phyloP scores from a whole-genome alignment of 2,888 invertebrate species.

The Steinernema carpocapsae region DNA sequence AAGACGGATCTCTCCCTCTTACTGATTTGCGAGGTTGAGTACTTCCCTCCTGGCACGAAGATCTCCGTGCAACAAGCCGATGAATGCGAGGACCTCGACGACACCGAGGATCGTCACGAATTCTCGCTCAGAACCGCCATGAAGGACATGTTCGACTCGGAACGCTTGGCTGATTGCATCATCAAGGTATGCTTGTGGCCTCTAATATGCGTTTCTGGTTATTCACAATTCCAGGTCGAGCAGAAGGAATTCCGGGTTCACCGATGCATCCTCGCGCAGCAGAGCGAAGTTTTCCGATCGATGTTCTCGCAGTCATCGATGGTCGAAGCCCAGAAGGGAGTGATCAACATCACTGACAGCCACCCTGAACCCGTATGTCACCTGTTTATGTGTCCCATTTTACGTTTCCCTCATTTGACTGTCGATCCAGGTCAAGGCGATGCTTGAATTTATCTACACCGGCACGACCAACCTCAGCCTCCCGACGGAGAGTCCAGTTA shows the following conservation, averaged over 20 bases:
- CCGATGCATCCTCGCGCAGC: constrained; percentile 62
- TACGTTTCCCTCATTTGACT: no score
- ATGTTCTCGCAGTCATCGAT: constrained; percentile 62
- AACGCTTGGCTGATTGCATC: constrained; percentile 61
- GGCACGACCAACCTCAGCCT: constrained; percentile 49
- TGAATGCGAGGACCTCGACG: constrained; percentile 49
- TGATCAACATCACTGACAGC: constrained; percentile 63
- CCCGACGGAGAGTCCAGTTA: background rate
- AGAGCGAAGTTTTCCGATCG: constrained; percentile 62
- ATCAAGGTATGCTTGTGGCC: constrained; percentile 52
- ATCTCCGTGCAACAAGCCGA: constrained; percentile 58
- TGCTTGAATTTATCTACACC: constrained; percentile 66
- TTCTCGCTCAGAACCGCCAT: constrained; percentile 37
- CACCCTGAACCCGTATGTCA: constrained; percentile 55
- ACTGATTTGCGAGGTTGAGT: constrained; percentile 62
- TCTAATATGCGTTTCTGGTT: no score
- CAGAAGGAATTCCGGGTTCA: constrained; percentile 58
- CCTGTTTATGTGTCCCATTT: background rate
- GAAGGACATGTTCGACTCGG: constrained; percentile 58
- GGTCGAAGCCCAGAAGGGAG: constrained; percentile 64
- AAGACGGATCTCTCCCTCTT: constrained; percentile 59
- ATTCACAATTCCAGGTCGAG: constrained; percentile 54
- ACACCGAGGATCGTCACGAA: constrained; percentile 43
- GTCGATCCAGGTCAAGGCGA: constrained; percentile 56
- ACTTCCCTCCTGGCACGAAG: constrained; percentile 56